Conservation (phyloP, 2,113 vertebrate genomes). For the Osmerus mordax region DNA sequence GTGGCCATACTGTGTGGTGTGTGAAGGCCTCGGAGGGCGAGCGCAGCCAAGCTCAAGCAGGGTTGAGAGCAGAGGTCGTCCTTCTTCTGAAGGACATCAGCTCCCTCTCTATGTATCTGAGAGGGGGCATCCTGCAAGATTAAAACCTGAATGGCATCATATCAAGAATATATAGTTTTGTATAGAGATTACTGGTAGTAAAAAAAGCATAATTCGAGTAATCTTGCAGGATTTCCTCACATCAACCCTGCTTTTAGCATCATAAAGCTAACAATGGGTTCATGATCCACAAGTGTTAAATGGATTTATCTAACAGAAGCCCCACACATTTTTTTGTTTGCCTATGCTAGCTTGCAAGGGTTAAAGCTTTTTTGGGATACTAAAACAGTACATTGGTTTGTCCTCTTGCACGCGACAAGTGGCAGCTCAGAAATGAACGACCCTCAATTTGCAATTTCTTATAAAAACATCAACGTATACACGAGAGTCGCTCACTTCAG, state of each 20-base stretch:
- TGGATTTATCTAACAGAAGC: constrained; percentile 62
- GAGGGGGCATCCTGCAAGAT: constrained; percentile 64
- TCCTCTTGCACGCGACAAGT: constrained; percentile 40
- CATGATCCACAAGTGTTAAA: constrained; percentile 63
- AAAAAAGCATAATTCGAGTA: constrained; percentile 45
- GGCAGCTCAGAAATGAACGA: constrained; percentile 23
- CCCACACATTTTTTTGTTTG: constrained; percentile 59
- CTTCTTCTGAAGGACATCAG: constrained; percentile 24
- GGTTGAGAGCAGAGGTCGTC: constrained; percentile 65
- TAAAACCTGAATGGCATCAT: constrained; percentile 58
- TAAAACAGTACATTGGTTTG: constrained; percentile 51
- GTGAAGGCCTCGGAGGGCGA: constrained; percentile 67
- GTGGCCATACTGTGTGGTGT: constrained; percentile 58
- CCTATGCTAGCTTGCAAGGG: constrained; percentile 57
- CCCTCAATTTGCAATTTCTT: constrained; percentile 44
- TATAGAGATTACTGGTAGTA: constrained; percentile 49
- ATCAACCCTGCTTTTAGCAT: constrained; percentile 78
- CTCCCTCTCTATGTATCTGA: constrained; percentile 25
- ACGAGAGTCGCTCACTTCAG: constrained; percentile 42
- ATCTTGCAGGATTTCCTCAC: constrained; percentile 59
- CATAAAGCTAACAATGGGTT: constrained; percentile 76
- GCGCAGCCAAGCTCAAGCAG: constrained; percentile 63
- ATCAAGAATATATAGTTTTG: constrained; percentile 59
- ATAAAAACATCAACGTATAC: constrained; percentile 33
- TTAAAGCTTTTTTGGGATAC: constrained; percentile 64